Conservation (phyloP, 2,888 invertebrate genomes). For the Axea sp. region DNA sequence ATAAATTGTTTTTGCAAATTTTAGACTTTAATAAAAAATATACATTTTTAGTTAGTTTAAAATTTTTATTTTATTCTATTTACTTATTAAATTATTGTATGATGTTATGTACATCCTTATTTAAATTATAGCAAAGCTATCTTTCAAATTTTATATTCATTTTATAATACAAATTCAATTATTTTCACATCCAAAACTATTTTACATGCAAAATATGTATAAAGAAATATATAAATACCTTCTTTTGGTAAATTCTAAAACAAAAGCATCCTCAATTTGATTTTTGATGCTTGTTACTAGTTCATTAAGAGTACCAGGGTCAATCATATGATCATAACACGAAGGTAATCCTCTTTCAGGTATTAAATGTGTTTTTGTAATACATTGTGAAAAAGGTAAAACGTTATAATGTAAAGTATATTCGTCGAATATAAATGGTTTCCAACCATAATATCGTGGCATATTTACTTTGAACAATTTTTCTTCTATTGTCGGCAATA, state of each 20-base stretch:
- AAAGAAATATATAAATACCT: conserved; percentile 79
- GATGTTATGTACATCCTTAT: too few relatives aligned
- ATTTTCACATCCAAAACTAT: too few relatives aligned
- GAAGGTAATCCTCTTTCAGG: conserved; percentile 83
- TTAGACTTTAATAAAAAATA: too few relatives aligned
- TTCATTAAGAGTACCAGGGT: conserved; percentile 79
- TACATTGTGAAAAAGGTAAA: conserved; percentile 85
- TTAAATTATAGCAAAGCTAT: too few relatives aligned
- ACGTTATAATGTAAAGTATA: conserved; percentile 84
- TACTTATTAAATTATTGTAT: too few relatives aligned
- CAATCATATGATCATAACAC: conserved; percentile 79
- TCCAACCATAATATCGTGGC: conserved; percentile 90
- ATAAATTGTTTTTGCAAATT: too few relatives aligned
- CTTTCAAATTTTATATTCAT: too few relatives aligned
- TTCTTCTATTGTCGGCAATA: conserved; percentile 88
- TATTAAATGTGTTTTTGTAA: conserved; percentile 88
- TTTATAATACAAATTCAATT: too few relatives aligned
- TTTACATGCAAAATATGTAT: background rate
- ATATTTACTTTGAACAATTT: conserved; percentile 91
- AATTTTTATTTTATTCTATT: too few relatives aligned
- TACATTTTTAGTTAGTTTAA: too few relatives aligned
- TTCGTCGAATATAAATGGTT: conserved; percentile 83
- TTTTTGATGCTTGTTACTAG: conserved; percentile 81
- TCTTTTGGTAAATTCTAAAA: conserved; percentile 82
- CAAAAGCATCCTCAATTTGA: conserved; percentile 83